Evolutionary conservation across 2,113 vertebrate genomes (phyloP), one percentile per base, ranked within the genome.

Genomic region (Apteryx owenii): DNA sequence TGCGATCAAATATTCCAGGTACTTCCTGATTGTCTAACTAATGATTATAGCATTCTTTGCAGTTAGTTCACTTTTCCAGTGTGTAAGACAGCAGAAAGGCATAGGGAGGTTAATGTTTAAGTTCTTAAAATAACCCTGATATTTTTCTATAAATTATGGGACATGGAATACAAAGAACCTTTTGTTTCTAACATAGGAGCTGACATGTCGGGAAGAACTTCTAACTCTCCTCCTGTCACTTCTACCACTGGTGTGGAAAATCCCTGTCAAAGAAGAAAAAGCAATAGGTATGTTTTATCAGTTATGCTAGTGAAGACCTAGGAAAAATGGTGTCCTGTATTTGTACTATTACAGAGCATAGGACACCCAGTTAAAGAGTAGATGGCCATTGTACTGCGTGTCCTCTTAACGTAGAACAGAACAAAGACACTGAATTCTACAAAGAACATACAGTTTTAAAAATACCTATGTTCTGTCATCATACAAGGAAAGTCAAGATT

Each of bases 171-270:
- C 31, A 31, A 31, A 56, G 19, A 21, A 56, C 13, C 17, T 68
- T 87, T 83, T 84, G 7, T 96, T 94, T 96, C 81, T 75, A 53
- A 90, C 18, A n/a, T 85, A 99, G 99, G 99, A 99, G 90, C 93
- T 99, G 97, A 99, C 99, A 19, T 99, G 99, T 96, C 98, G 99
- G 53, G 99, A 99, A 96, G 99, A 99, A 96, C 99, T 99, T 92
- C 98, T 99, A 76, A 99, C 99, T 42, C 97, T 99, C 51, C 98
- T 99, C 69, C 97, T 99, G 87, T 99, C 99, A 2, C 98, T 99
- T 68, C 97, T 99, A 66, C 99, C 99, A 1, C 71, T 99, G 91
- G 99, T 99, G 29, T 99, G 99, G 99, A 99, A 99, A 98, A 99
- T 99, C 92, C 99, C 99, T 40, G 99, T 99, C 26, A 98, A 98